phyloP scores from a whole-genome alignment of 2,888 invertebrate genomes.

The Hyles lineata region DNA sequence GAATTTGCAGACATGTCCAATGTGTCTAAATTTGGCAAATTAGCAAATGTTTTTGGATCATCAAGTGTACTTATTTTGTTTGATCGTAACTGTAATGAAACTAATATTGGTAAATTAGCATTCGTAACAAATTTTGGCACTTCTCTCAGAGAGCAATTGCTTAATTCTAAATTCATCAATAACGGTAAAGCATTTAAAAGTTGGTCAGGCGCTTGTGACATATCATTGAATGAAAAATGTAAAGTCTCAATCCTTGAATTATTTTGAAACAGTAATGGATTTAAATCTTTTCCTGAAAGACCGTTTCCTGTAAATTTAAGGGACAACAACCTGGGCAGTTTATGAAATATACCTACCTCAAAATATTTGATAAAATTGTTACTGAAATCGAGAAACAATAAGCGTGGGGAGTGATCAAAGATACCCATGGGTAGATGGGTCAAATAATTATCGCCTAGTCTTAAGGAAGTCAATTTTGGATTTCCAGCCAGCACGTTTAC shows the following conservation, averaged over 20 bases:
- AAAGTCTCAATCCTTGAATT: constrained; percentile 49
- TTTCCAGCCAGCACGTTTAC: constrained; percentile 59
- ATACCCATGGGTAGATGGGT: constrained; percentile 57
- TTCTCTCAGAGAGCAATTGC: constrained; percentile 55
- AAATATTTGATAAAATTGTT: constrained; percentile 53
- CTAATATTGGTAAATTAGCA: constrained; percentile 61
- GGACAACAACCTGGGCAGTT: constrained; percentile 51
- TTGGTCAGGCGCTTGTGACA: constrained; percentile 53
- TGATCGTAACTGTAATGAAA: constrained; percentile 57
- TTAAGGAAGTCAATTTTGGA: constrained; percentile 52
- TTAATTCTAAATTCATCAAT: constrained; percentile 58
- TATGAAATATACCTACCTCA: constrained; percentile 58
- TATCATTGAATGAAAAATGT: constrained; percentile 63
- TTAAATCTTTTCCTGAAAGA: constrained; percentile 54
- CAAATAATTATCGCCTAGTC: constrained; percentile 60
- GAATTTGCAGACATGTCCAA: constrained; percentile 63
- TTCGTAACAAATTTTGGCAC: constrained; percentile 62
- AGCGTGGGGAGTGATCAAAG: constrained; percentile 58
- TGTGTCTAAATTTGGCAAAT: constrained; percentile 60
- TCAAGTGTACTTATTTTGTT: constrained; percentile 61
- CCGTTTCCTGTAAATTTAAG: constrained; percentile 61
- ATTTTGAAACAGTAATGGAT: constrained; percentile 54
- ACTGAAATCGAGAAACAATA: constrained; percentile 60
- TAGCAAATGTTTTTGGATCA: constrained; percentile 48
- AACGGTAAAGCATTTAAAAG: constrained; percentile 51